phyloP scores from a whole-genome alignment of 2,797 vertebrate species.

The Nasua narica region DNA sequence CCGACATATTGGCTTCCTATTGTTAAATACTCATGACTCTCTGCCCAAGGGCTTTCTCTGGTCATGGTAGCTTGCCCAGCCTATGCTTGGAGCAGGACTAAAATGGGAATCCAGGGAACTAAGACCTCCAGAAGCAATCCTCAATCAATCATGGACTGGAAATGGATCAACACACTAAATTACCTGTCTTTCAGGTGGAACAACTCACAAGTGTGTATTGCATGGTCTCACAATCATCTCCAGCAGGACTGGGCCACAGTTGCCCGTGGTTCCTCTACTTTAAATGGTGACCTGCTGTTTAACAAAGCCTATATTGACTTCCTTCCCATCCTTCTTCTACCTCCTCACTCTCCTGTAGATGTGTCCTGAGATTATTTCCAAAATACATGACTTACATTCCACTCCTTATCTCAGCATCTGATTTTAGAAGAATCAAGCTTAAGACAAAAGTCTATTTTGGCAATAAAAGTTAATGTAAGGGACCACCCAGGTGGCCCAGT shows the following conservation, averaged over 20 bases:
- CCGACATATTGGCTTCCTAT: neutral
- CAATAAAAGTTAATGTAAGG: neutral
- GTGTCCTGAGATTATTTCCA: neutral
- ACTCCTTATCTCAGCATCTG: neutral
- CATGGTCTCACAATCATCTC: neutral
- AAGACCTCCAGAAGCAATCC: neutral
- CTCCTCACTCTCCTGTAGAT: neutral
- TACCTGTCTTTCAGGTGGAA: neutral
- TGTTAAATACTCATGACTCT: neutral
- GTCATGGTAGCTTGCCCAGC: neutral
- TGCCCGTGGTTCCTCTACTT: neutral
- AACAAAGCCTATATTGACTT: neutral
- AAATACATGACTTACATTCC: neutral
- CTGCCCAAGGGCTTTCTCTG: neutral
- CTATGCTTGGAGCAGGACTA: neutral
- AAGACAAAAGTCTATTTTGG: neutral
- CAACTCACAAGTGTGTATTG: neutral
- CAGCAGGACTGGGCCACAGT: neutral
- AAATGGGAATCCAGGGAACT: neutral
- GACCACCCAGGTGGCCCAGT: neutral
- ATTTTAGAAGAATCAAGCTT: neutral
- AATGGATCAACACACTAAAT: neutral
- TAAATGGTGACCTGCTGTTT: neutral
- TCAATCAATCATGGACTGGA: neutral
- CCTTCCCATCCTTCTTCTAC: neutral